phyloP scores from a whole-genome alignment of 64 coral and sea anemone species.

The Orbicella faveolata region DNA sequence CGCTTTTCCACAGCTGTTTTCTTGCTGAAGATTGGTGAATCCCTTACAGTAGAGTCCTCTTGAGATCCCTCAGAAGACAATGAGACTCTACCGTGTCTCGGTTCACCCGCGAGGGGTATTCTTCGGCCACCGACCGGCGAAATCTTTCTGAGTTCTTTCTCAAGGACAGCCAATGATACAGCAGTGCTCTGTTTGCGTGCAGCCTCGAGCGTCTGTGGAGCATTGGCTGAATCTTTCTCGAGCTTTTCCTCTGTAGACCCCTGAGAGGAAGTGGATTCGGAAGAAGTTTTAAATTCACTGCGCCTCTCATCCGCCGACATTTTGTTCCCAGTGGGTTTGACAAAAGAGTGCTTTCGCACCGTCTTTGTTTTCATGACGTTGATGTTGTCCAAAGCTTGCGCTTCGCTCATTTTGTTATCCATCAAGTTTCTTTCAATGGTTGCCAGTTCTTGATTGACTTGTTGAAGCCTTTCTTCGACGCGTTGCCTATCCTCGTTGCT shows the following conservation, averaged over 20 bases:
- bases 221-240: not conserved
- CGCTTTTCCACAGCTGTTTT: constrained; percentile 21
- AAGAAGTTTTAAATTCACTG: constrained; percentile 42
- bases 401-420: constrained; percentile 76
- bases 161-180: constrained; percentile 69
- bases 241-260: constrained; percentile 76
- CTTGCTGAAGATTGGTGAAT: constrained; percentile 36
- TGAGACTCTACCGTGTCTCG: constrained; percentile 39
- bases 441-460: constrained; percentile 64
- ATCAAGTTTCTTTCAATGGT: constrained; percentile 71
- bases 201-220: constrained; percentile 21
- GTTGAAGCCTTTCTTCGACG: constrained; percentile 62
- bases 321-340: not conserved
- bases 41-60: constrained; percentile 12
- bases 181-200: constrained; percentile 53
- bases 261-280: constrained; percentile 71
- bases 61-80: constrained; percentile 62
- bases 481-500: constrained; percentile 40
- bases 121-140: constrained; percentile 55
- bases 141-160: constrained; percentile 85
- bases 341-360: constrained; percentile 38
- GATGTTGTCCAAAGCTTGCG: constrained; percentile 66
- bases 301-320: constrained; percentile 31
- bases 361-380: constrained; percentile 76
- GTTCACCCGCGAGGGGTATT: constrained; percentile 25